These are phyloP conservation scores for Thyatira batis DNA, from an alignment of 2,888 invertebrate species.

Conservation along the genomic window DNA sequence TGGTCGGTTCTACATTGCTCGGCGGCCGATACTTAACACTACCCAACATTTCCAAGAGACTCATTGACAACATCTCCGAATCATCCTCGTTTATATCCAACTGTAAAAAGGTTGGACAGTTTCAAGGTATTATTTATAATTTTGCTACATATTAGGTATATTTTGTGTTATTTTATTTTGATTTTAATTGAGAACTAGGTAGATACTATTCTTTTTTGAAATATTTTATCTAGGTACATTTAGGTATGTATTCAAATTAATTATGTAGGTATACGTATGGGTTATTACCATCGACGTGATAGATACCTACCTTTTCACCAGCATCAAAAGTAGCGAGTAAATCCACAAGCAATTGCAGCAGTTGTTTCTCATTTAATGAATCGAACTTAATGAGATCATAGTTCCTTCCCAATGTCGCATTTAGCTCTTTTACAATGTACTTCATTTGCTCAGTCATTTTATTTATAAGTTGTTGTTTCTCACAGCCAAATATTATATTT, in stretches of 20 bases:
- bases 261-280: no score
- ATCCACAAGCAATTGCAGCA: conserved; percentile 90
- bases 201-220: no score
- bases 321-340: conserved; percentile 88
- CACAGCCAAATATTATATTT: no score
- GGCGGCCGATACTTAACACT: conserved; percentile 91
- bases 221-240: no score
- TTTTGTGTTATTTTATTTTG: no score
- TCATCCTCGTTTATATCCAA: conserved; percentile 88
- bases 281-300: neutral
- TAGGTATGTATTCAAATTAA: no score
- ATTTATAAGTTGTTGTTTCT: neutral
- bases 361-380: conserved; percentile 87
- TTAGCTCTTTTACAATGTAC: conserved; percentile 87
- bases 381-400: conserved; percentile 94
- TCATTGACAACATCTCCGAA: conserved; percentile 88
- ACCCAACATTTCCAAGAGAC: conserved; percentile 86
- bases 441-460: conserved; percentile 86
- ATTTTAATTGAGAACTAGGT: no score
- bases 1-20: conserved; percentile 66
- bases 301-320: conserved; percentile 80
- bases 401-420: conserved; percentile 86
- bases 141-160: neutral
- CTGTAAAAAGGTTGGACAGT: conserved; percentile 34
- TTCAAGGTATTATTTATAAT: neutral